Evolutionary conservation across 2,888 invertebrate species (phyloP), one percentile per base, ranked within the genome.

Genomic region (Lepidocyrtinus sp.): DNA sequence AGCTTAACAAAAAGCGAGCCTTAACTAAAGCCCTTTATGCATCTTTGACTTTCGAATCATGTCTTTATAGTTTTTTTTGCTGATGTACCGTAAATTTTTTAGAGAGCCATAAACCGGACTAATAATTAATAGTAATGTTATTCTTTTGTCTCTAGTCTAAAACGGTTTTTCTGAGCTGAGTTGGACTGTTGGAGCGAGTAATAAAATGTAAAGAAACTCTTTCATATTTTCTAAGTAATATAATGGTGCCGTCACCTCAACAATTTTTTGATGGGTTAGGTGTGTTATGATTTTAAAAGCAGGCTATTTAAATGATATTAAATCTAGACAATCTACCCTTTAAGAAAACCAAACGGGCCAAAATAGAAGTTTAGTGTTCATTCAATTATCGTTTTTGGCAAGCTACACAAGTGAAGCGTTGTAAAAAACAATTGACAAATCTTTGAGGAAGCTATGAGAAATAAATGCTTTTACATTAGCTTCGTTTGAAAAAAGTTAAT

Each of bases 61-160:
- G 17, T 50, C 50, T 15, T 50, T 2, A 7, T 50, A 50, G 12
- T 50, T 50, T n/a, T n/a, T n/a, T 50, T 50, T 50, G 55, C 26
- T 25, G 59, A 55, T 55, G 27, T 26, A 59, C 69, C 15, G 69
- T 69, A 69, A 69, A 69, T 62, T 61, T 62, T 59, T 59, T 27
- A 36, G 63, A 72, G 63, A 64, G 72, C 63, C 72, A 64, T 72
- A 72, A 72, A 72, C 72, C 72, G 72, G 72, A 72, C 72, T 61
- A 72, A 72, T 72, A 72, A 72, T 72, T 72, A 64, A 72, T 72
- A 64, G 63, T 72, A 62, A 72, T 12, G 63, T 62, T 72, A 63
- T 72, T 63, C 62, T 64, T 64, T 72, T 26, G 24, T 63, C 12
- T 72, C 36, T 36, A 36, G 36, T 50, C 15, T 7, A 7, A 50